Conservation (phyloP, 1,140 invertebrate genomes). For the Drosophila ambigua region DNA sequence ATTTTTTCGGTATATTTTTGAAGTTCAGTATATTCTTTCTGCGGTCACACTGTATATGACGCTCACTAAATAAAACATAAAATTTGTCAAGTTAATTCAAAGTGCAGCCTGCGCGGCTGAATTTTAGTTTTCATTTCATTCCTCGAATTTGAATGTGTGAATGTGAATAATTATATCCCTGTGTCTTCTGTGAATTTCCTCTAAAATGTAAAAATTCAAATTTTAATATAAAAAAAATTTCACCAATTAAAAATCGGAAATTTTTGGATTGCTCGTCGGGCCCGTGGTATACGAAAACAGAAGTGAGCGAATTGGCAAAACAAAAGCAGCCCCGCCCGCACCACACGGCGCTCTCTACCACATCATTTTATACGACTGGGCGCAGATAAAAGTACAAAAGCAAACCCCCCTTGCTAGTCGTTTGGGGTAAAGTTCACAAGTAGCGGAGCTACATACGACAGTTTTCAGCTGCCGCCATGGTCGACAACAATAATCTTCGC, state of each 20-base stretch:
- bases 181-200: too few species aligned
- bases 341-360: background rate
- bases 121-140: too few species aligned
- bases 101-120: too few species aligned
- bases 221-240: conserved; percentile 15
- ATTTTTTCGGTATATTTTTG: too few species aligned
- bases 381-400: conserved; percentile 9
- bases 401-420: background rate
- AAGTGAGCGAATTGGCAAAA: background rate
- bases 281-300: background rate
- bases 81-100: too few species aligned
- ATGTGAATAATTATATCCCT: too few species aligned
- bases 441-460: conserved; percentile 1
- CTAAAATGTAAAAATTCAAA: too few species aligned
- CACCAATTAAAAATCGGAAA: background rate
- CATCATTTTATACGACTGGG: background rate
- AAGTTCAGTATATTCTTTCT: too few species aligned
- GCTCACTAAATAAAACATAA: too few species aligned
- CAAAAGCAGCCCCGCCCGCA: background rate
- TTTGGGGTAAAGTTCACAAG: conserved; percentile 66
- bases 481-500: conserved; percentile 73
- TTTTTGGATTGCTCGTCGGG: background rate
- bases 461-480: conserved; percentile 46
- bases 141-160: too few species aligned
- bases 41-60: too few species aligned